Conservation (phyloP, 2,113 vertebrate species). For the Chamaea fasciata region DNA sequence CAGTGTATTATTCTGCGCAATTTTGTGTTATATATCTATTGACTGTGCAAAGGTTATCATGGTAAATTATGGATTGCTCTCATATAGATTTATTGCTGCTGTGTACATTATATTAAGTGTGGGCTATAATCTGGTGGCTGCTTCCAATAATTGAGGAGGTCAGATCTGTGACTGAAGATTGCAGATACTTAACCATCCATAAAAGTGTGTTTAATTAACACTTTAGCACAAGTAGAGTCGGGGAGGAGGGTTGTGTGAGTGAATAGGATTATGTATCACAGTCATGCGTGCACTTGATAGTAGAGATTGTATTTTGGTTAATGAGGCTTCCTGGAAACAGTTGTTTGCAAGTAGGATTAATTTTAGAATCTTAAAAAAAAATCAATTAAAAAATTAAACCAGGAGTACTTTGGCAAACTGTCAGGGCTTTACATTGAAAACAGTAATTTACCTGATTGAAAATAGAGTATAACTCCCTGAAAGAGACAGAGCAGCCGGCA, state of each 20-base stretch:
- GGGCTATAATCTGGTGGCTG: not conserved
- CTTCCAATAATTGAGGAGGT: slow-evolving; percentile 34
- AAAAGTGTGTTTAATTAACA: slow-evolving; percentile 40
- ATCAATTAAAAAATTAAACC: slow-evolving; percentile 25
- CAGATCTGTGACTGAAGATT: slow-evolving; percentile 13
- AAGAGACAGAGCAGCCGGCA: accelerated
- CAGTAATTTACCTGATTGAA: not conserved
- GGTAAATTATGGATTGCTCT: not conserved
- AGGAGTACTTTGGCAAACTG: slow-evolving; percentile 62
- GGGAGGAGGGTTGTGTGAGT: not conserved
- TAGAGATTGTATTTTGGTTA: not conserved
- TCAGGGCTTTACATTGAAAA: slow-evolving; percentile 9
- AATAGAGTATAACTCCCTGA: not conserved
- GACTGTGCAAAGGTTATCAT: not conserved
- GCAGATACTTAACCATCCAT: slow-evolving; percentile 19
- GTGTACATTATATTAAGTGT: not conserved
- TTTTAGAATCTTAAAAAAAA: slow-evolving; percentile 49
- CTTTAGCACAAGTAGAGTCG: not conserved
- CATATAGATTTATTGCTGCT: not conserved
- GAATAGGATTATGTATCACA: not conserved
- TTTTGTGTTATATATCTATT: not conserved
- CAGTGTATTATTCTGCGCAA: not conserved
- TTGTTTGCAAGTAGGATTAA: slow-evolving; percentile 72
- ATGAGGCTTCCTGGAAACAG: slow-evolving; percentile 69
- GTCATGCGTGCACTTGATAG: not conserved